These are phyloP conservation scores for Gymnosoma rotundatum DNA, from an alignment of 2,888 invertebrate genomes.

Conservation along the genomic window DNA sequence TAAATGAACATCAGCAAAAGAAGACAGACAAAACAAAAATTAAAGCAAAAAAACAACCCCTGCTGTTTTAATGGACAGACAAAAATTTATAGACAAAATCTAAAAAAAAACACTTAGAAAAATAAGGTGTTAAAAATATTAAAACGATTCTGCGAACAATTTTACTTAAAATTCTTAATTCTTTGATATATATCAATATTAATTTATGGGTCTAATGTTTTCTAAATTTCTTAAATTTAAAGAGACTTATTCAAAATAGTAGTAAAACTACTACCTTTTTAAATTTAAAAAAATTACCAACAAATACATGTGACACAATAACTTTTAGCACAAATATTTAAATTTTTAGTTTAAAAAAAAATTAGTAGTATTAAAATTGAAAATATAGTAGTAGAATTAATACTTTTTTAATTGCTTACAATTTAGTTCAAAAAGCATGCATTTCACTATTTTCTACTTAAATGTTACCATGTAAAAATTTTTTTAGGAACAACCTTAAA, in stretches of 20 bases:
- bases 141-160: no score
- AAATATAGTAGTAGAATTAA: not conserved
- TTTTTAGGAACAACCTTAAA: not conserved
- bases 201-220: not conserved
- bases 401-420: not conserved
- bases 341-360: no score
- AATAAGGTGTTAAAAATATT: not conserved
- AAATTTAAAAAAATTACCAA: not conserved
- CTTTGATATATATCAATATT: no score
- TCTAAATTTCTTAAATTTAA: no score
- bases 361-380: not conserved
- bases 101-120: slow-evolving; percentile 20
- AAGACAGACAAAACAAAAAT: not conserved
- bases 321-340: no score
- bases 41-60: slow-evolving; percentile 61
- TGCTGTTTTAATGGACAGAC: slow-evolving; percentile 8
- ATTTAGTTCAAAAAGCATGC: not conserved
- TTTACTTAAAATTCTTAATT: no score
- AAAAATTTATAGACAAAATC: slow-evolving; percentile 9
- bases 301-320: no score
- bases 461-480: not conserved
- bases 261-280: not conserved
- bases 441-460: no score
- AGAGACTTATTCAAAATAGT: not conserved
- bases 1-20: slow-evolving; percentile 43